Conservation (phyloP, 2,797 vertebrate genomes). For the Sebastes vulpes region DNA sequence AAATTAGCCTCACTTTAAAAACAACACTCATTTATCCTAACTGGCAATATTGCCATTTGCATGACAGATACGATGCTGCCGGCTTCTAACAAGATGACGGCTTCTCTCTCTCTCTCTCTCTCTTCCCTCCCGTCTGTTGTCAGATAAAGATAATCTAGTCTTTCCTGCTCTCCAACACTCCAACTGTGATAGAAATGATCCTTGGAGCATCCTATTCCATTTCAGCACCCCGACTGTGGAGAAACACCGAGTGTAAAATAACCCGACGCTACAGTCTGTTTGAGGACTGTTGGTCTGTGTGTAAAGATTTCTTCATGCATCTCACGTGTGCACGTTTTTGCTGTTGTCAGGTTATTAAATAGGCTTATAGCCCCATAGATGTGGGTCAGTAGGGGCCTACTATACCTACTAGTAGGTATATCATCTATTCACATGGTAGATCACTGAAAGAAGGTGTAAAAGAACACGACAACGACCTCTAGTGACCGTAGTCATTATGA, state of each 20-base stretch:
- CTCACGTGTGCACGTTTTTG: background rate
- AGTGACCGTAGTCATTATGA: no score
- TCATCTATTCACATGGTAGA: no score
- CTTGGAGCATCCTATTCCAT: constrained; percentile 10
- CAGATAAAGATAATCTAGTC: constrained; percentile 35
- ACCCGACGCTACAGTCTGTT: background rate
- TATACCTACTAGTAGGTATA: no score
- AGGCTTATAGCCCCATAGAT: no score
- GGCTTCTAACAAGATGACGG: constrained; percentile 42
- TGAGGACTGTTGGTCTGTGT: constrained; percentile 1
- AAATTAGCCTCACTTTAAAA: constrained; percentile 65
- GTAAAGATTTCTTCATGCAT: background rate
- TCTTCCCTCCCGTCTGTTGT: constrained; percentile 22
- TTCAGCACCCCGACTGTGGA: constrained; percentile 6
- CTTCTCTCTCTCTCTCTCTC: background rate
- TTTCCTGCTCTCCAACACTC: constrained; percentile 21
- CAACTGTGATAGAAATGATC: constrained; percentile 50
- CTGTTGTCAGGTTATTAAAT: no score
- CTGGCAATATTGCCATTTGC: constrained; percentile 41
- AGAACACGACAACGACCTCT: no score
- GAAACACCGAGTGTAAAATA: constrained; percentile 23
- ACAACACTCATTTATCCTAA: constrained; percentile 57
- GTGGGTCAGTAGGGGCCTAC: no score
- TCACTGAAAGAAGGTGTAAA: no score
- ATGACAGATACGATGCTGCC: constrained; percentile 58